A percentile compares a stretch with the other conserved stretches of the same genome.
These are phyloP conservation scores for Pogonocichla stellata DNA, from an alignment of 2,113 vertebrate genomes.

Conservation along the genomic window DNA sequence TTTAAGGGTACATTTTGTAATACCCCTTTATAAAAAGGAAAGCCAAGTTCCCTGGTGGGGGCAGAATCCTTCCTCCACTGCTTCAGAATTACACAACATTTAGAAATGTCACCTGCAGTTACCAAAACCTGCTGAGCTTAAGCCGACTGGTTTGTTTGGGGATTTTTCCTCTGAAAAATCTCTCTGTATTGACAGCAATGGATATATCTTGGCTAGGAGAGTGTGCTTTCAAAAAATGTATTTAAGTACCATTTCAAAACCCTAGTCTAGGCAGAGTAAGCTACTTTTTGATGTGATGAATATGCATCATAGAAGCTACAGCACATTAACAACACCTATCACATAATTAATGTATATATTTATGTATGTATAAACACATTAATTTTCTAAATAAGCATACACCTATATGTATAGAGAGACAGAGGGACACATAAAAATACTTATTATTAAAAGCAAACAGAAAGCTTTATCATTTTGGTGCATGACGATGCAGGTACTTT, in stretches of 20 bases:
- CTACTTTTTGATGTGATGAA: not conserved
- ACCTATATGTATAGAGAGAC: not conserved
- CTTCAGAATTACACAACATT: not conserved
- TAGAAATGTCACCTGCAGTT: not conserved
- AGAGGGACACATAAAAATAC: not conserved
- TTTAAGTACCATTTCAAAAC: not conserved
- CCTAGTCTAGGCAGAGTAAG: not conserved
- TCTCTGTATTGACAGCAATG: not conserved
- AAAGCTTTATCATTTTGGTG: not conserved
- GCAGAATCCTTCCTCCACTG: not conserved
- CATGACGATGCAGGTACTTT: not conserved
- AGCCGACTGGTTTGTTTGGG: not conserved
- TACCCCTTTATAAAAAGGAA: not conserved
- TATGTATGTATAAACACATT: not conserved
- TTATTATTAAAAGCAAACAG: not conserved
- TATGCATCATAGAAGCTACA: not conserved
- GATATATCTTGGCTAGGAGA: not conserved
- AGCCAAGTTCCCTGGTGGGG: not conserved
- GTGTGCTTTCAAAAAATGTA: not conserved
- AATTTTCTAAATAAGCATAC: not conserved
- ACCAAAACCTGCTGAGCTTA: not conserved
- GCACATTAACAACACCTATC: not conserved
- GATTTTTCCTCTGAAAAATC: not conserved
- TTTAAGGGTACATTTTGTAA: conserved; percentile 3
- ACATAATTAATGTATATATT: not conserved